These are phyloP conservation scores for Hybognathus amarus DNA, from an alignment of 2,797 vertebrate species.

Conservation along the genomic window DNA sequence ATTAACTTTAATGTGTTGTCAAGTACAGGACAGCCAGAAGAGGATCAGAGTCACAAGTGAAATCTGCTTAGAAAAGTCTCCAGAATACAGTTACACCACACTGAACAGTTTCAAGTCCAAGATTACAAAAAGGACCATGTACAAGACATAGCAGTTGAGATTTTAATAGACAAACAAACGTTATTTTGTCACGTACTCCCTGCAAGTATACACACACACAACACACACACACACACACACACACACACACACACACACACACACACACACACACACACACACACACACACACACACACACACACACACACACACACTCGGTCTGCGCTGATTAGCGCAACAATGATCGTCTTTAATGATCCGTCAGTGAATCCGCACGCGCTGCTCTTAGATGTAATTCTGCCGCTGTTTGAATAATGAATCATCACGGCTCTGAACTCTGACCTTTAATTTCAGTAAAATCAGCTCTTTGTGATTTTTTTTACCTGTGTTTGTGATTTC, in stretches of 20 bases:
- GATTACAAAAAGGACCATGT: not conserved
- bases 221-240: no score
- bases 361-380: not conserved
- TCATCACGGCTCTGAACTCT: not conserved
- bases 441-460: not conserved
- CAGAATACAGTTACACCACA: not conserved
- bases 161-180: no score
- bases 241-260: no score
- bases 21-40: no score
- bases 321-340: not conserved
- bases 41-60: not conserved
- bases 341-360: not conserved
- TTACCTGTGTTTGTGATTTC: conserved; percentile 5
- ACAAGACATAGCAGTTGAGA: not conserved
- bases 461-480: not conserved
- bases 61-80: no score
- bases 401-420: no score
- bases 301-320: no score
- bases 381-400: no score
- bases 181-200: not conserved
- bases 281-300: no score
- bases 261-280: no score
- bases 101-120: not conserved
- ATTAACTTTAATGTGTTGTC: no score
- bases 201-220: no score